Evolutionary conservation across 2,113 vertebrate species (phyloP), one percentile per base, ranked within the genome.

Genomic region (Silurus meridionalis): DNA sequence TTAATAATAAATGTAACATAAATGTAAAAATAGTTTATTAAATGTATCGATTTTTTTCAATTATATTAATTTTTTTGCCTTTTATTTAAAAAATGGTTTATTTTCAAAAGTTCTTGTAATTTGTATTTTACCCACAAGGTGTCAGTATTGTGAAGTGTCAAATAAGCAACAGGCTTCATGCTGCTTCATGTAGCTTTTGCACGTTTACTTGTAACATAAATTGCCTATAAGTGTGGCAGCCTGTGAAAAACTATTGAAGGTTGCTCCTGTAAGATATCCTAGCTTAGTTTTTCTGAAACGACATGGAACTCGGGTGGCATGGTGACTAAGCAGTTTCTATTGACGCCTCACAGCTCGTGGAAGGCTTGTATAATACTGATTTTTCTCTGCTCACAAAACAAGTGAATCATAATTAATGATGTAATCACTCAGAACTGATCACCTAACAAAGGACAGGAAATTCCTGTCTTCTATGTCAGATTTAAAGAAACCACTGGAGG

Each of bases 61-160:
- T 80, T 17, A 58, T 79, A 25, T 21, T 21, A 0, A 21, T 80
- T 17, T 80, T 60, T 9, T 11, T 77, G 6, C 25, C 4, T n/a
- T 55, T 57, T 7, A 71, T 46, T 46, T 7, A 52, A 74, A 74
- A 23, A 72, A 23, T 48, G 14, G n/a, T 67, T 83, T 21, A 8
- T 72, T 25, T 3, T 50, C 2, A 25, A 46, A 57, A 14, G 13
- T 60, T 80, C 11, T 25, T 63, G 58, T 53, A 21, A 37, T 37
- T 37, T 37, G 37, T 8, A 71, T 58, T 46, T 13, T 48, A 25
- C 17, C 85, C 85, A 75, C 85, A 37, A 55, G 85, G 60, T 72
- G 85, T 37, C 85, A 82, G 60, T 55, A 75, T 58, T 58, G 63
- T n/a, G 8, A 19, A 57, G 52, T 10, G 3, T 83, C 19, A 82